Percentiles rank a stretch among this genome's conserved stretches.
phyloP scores from a whole-genome alignment of 2,888 invertebrate species.

The Noctua pronuba region DNA sequence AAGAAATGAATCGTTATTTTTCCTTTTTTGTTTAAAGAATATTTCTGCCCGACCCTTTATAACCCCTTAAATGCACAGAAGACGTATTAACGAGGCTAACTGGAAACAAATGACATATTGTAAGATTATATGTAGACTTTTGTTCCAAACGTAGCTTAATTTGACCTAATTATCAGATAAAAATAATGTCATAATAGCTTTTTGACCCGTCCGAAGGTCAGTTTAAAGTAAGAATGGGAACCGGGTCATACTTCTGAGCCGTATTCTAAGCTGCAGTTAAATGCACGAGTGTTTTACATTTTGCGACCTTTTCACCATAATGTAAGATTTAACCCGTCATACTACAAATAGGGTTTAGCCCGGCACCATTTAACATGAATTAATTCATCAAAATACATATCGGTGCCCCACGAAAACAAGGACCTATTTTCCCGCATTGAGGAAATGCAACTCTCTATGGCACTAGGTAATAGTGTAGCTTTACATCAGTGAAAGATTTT shows the following conservation, averaged over 20 bases:
- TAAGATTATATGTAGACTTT: neutral
- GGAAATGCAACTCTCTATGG: too few relatives aligned
- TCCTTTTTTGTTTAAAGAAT: neutral
- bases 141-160: neutral
- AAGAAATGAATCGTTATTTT: neutral
- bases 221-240: neutral
- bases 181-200: neutral
- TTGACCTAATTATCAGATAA: neutral
- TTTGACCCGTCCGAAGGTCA: neutral
- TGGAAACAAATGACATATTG: neutral
- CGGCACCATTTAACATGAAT: neutral
- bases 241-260: neutral
- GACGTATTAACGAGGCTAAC: neutral
- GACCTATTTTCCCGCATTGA: too few relatives aligned
- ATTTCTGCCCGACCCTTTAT: neutral
- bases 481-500: neutral
- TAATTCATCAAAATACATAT: neutral
- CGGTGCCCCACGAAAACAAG: too few relatives aligned
- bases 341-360: neutral
- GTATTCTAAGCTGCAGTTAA: conserved; percentile 3
- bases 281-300: neutral
- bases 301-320: neutral
- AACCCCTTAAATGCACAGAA: neutral
- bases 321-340: neutral
- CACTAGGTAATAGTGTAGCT: neutral